These are phyloP conservation scores for Ceratosolen fusciceps DNA, from an alignment of 1,140 invertebrate species.

Conservation along the genomic window DNA sequence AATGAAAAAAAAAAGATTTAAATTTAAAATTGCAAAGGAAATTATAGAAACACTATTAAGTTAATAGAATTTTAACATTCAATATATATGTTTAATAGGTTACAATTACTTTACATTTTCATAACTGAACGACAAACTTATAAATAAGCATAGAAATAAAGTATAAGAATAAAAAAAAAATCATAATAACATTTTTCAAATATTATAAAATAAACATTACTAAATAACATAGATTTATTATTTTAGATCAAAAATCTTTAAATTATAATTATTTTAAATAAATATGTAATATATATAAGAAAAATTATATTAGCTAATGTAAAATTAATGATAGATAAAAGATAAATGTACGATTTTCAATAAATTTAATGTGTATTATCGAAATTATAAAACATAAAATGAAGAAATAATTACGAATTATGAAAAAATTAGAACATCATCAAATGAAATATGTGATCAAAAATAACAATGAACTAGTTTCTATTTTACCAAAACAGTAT, in stretches of 20 bases:
- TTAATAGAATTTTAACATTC: background rate
- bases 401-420: background rate
- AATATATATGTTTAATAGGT: background rate
- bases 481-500: conserved; percentile 8
- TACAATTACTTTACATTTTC: background rate
- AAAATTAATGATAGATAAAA: too few species aligned
- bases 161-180: background rate
- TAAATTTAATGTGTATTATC: background rate
- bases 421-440: background rate
- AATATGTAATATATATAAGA: too few species aligned
- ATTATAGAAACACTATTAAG: background rate
- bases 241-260: conserved; percentile 24
- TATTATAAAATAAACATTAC: conserved; percentile 10
- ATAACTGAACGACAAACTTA: background rate
- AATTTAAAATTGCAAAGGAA: background rate
- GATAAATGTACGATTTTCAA: too few species aligned
- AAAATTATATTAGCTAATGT: too few species aligned
- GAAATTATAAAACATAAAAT: background rate
- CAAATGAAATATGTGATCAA: background rate
- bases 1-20: too few species aligned
- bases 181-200: conserved; percentile 33
- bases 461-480: background rate
- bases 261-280: too few species aligned
- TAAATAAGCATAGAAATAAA: background rate
- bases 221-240: conserved; percentile 30